Base-by-base conservation (phyloP, 1,140 invertebrate species). In the Hylaeus volcanicus region DNA sequence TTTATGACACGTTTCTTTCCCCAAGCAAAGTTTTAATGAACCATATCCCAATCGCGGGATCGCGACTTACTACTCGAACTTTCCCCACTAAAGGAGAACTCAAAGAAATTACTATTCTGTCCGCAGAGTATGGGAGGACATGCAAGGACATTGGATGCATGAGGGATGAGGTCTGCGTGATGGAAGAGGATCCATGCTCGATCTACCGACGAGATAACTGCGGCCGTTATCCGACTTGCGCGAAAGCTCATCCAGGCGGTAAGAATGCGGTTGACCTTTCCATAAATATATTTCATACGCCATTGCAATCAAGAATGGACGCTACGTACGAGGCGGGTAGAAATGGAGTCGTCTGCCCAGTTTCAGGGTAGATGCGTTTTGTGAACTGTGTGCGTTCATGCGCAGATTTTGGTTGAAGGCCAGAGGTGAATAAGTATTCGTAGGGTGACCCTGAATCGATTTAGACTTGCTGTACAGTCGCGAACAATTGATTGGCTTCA, bases 121-220 rank as follows among this genome's bases (percentile, higher is more conserved):
- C 94, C 93, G 3, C 90, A 96, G 96, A 96, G 93, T 97, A 96
- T 90, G 96, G 96, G 70, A 94, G 96, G 84, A 94, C 94, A 14
- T 97, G 96, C 90, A 95, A 95, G 84, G 96, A 97, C 88, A 97
- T 97, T 85, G 96, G 96, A 71, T 97, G 96, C 87, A 91, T 94
- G 43, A 96, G 94, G 86, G 96, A 93, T 81, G 95, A 97, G 92
- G 94, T 94, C 74, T 96, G 96, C 89, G 94, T 96, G n/a, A 94
- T 97, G 89, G 95, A 94, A 37, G 95, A 96, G 83, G 96, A 96
- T 87, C 95, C 95, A 2, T 96, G 96, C 89, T 93, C 94, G 5
- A 94, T 92, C 81, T 91, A 92, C 66, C 90, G 92, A 53, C 90
- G 92, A 51, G 92, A 94, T 66, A 93, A 95, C 71, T 96, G 96